Percentiles rank a stretch among this genome's conserved stretches.
phyloP scores from a whole-genome alignment of 2,888 invertebrate genomes.

The Lathronympha strigana region DNA sequence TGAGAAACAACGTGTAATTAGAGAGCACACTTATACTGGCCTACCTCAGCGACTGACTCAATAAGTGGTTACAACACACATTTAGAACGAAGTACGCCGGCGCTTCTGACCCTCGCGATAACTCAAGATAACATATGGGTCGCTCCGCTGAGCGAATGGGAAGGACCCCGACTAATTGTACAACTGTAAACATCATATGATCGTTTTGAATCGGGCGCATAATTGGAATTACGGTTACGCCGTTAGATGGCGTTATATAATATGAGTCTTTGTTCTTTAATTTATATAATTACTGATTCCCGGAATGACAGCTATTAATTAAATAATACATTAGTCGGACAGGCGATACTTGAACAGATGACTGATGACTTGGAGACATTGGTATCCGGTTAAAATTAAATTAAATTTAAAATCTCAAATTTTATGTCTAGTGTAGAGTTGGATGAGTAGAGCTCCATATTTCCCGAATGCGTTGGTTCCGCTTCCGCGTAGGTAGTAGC shows the following conservation, averaged over 20 bases:
- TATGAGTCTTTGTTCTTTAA: constrained; percentile 11
- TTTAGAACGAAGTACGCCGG: constrained; percentile 62
- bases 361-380: constrained; percentile 2
- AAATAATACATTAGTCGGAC: constrained; percentile 5
- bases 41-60: background rate
- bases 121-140: constrained; percentile 53
- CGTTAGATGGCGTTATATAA: constrained; percentile 15
- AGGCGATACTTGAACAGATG: background rate
- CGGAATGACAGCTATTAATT: constrained; percentile 19
- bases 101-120: constrained; percentile 71
- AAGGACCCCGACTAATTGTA: constrained; percentile 40
- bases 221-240: constrained; percentile 19
- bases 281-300: constrained; percentile 16
- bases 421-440: no score
- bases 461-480: no score
- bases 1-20: background rate
- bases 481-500: no score
- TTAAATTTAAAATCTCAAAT: no score
- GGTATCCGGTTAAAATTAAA: no score
- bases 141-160: constrained; percentile 52
- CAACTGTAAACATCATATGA: constrained; percentile 12
- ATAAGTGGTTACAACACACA: background rate
- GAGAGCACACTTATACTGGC: background rate
- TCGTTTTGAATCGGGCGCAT: constrained; percentile 24
- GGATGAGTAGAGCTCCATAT: no score